Conservation (phyloP, 2,797 vertebrate species). For the Sylvia borin region DNA sequence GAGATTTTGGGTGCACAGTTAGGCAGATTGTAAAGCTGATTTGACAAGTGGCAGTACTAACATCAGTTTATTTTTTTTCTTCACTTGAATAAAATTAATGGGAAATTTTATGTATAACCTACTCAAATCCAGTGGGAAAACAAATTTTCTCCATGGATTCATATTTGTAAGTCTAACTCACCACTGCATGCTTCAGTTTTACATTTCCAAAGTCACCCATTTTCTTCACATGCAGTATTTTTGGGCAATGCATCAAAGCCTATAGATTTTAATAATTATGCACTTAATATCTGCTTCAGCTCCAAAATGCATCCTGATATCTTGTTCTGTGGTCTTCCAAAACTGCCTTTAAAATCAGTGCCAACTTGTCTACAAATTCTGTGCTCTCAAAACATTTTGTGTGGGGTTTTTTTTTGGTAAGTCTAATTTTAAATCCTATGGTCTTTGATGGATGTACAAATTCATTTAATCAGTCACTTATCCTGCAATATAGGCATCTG, state of each 20-base stretch:
- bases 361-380: background rate
- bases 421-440: slow-evolving; percentile 34
- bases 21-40: background rate
- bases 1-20: background rate
- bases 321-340: background rate
- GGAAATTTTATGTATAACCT: background rate
- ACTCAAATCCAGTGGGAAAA: background rate
- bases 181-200: background rate
- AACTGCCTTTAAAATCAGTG: background rate
- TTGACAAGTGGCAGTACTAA: background rate
- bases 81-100: background rate
- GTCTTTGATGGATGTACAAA: slow-evolving; percentile 38
- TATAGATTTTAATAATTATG: background rate
- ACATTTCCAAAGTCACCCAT: background rate
- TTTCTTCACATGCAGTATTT: background rate
- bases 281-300: background rate
- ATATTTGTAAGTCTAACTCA: background rate
- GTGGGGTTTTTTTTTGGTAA: background rate
- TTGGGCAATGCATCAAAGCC: background rate
- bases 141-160: background rate
- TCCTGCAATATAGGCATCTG: background rate
- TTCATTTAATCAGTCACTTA: slow-evolving; percentile 35
- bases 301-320: background rate
- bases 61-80: background rate
- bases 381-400: background rate